Evolutionary conservation across 1,140 invertebrate species (phyloP).

Genomic region (Bacillus rossius): DNA sequence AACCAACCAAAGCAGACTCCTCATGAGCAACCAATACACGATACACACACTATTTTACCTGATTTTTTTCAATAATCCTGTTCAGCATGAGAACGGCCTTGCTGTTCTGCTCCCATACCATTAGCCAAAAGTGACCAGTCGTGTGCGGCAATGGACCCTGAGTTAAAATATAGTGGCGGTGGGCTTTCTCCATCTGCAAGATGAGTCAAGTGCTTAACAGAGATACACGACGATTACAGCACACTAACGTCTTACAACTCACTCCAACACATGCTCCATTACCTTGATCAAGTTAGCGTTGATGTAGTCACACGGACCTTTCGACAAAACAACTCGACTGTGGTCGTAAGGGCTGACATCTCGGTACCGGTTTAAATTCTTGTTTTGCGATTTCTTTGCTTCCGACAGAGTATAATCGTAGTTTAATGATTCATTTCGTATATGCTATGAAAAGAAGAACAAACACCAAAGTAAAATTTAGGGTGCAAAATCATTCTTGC

Average conservation of each 20-base stretch:
- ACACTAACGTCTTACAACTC: background rate
- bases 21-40: too few relatives aligned
- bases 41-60: background rate
- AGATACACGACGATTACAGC: background rate
- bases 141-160: conserved; percentile 87
- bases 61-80: conserved; percentile 36
- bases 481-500: background rate
- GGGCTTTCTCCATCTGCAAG: conserved; percentile 65
- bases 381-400: conserved; percentile 74
- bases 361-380: conserved; percentile 81
- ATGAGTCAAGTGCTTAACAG: background rate
- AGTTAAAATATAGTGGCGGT: conserved; percentile 86
- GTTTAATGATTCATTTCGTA: conserved; percentile 52
- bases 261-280: conserved; percentile 17
- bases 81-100: conserved; percentile 94
- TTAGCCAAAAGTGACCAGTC: conserved; percentile 92
- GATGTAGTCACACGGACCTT: conserved; percentile 79
- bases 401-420: conserved; percentile 63
- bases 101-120: conserved; percentile 94
- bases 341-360: conserved; percentile 96
- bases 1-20: too few relatives aligned
- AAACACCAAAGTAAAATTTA: background rate
- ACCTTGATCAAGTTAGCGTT: conserved; percentile 88
- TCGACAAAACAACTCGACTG: conserved; percentile 73
- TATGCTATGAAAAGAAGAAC: conserved; percentile 48